Base-by-base conservation (phyloP, 2,113 vertebrate genomes). In the Scomber colias region DNA sequence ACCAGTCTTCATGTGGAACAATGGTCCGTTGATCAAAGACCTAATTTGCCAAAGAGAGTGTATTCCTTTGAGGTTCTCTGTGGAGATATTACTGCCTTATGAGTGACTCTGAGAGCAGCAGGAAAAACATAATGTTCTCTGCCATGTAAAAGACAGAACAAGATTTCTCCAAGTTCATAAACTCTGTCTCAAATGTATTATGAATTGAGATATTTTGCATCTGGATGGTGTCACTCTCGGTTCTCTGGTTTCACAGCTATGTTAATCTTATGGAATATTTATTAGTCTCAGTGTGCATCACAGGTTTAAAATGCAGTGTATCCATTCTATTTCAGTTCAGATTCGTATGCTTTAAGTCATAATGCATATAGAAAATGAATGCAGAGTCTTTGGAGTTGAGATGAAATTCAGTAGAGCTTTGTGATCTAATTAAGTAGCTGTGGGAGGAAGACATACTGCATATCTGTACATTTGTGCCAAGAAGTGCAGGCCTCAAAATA, bases 341-440 rank as follows among this genome's bases (percentile, higher is more conserved):
- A 64, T 49, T 44, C 57, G 46, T 68, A 17, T 55, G 66, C 79
- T 70, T 80, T n/a, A 60, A 74, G 57, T 64, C 50, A 51, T 24
- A 67, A 69, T 45, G 59, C 71, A 51, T 67, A 21, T 50, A 31
- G 53, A 40, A 78, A 66, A 84, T 79, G 30, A 79, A 73, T 82
- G 70, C 79, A 74, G 56, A 61, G 35, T 67, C 49, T 81, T 83
- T 82, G 66, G 74, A 89, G 81, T 85, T 70, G 40, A 82, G 83
- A 80, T 82, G 55, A 69, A 78, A 82, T 90, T 84, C 82, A 57
- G 75, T 82, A 40, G 61, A 76, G 83, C 83, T 87, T 90, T 93
- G 83, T 92, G 89, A 90, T 90, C 87, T 94, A 92, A 94, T 94
- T 93, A 93, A 83, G 79, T 45, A 72, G 76, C 79, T 75, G 84